Evolutionary conservation across 2,797 vertebrate species (phyloP).

Genomic region (Capromys pilorides): DNA sequence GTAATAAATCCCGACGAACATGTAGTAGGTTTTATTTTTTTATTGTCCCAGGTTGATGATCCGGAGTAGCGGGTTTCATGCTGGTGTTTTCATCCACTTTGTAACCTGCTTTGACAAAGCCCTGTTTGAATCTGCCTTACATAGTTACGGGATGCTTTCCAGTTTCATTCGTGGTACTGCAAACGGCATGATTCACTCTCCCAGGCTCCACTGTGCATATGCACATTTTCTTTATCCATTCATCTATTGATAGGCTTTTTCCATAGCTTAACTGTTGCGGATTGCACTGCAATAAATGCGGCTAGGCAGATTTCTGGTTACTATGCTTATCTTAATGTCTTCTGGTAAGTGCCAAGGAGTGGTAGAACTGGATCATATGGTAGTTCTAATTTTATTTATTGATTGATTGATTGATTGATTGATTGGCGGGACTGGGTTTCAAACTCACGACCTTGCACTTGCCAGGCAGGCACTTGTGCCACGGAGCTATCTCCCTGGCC

Average conservation of each 20-base stretch:
- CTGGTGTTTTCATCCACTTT: not conserved
- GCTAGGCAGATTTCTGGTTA: not conserved
- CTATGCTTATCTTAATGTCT: not conserved
- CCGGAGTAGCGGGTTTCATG: not conserved
- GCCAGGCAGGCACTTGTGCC: too few relatives aligned
- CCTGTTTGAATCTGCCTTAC: not conserved
- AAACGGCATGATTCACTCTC: not conserved
- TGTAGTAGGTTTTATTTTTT: not conserved
- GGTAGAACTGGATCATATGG: not conserved
- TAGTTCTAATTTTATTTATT: too few relatives aligned
- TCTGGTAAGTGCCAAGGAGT: not conserved
- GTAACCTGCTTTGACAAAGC: not conserved
- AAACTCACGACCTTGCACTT: too few relatives aligned
- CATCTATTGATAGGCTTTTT: not conserved
- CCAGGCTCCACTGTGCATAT: not conserved
- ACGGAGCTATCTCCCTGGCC: too few relatives aligned
- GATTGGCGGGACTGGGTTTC: too few relatives aligned
- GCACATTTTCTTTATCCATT: not conserved
- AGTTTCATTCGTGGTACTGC: not conserved
- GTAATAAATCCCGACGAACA: not conserved
- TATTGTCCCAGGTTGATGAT: not conserved
- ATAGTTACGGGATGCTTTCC: not conserved
- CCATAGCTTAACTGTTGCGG: not conserved
- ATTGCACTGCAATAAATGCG: not conserved
- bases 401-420: too few relatives aligned